These are phyloP conservation scores for Orchesellides sinensis DNA, from an alignment of 2,888 invertebrate genomes.

Conservation along the genomic window DNA sequence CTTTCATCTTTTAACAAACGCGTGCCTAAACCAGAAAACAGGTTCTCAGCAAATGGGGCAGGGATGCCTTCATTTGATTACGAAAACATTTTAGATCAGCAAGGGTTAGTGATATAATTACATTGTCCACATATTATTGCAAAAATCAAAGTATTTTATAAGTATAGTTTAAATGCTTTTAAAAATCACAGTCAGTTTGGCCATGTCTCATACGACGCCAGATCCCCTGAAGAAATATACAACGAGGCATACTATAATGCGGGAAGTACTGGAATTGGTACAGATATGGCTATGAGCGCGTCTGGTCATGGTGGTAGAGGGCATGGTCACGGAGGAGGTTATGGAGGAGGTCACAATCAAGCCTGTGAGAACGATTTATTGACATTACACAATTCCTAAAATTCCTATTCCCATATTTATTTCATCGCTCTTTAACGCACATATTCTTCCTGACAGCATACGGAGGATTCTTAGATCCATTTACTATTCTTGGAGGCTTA, in stretches of 20 bases:
- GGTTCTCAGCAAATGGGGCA: not conserved
- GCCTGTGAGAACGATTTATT: not conserved
- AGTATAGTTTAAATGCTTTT: not conserved
- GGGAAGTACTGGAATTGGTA: slow-evolving; percentile 1
- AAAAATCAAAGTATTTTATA: slow-evolving; percentile 2
- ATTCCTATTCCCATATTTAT: too few relatives aligned
- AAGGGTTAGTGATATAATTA: slow-evolving; percentile 33
- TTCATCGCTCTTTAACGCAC: too few relatives aligned
- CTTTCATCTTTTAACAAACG: slow-evolving; percentile 46
- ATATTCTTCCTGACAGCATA: slow-evolving; percentile 33
- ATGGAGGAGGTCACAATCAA: slow-evolving; percentile 57
- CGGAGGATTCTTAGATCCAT: slow-evolving; percentile 70
- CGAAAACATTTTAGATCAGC: slow-evolving; percentile 44
- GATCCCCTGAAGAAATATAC: slow-evolving; percentile 43
- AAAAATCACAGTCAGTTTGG: slow-evolving; percentile 57
- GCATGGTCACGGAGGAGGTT: slow-evolving; percentile 44
- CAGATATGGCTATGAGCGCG: slow-evolving; percentile 67
- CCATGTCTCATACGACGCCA: slow-evolving; percentile 66
- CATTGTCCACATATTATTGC: not conserved
- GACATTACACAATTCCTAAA: too few relatives aligned
- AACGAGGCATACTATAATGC: slow-evolving; percentile 14
- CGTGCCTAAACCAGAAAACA: slow-evolving; percentile 28
- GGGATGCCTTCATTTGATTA: slow-evolving; percentile 9
- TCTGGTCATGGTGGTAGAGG: slow-evolving; percentile 58
- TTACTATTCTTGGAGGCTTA: slow-evolving; percentile 73